Conservation (phyloP, 2,888 invertebrate genomes). For the Dugesia japonica region DNA sequence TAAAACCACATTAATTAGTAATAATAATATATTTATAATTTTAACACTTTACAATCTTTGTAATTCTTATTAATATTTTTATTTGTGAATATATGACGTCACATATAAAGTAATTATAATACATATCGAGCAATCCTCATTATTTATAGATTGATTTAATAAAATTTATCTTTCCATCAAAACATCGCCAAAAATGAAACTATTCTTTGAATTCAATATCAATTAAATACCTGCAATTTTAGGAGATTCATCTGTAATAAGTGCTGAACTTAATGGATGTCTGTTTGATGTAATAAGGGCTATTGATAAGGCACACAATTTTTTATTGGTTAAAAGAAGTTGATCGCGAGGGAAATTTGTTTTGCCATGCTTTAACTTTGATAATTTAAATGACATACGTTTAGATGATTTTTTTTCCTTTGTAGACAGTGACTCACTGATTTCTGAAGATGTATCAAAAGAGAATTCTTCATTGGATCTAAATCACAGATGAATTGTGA, state of each 20-base stretch:
- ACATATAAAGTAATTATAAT: too few species aligned
- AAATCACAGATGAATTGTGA: background rate
- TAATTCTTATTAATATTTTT: too few species aligned
- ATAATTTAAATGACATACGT: background rate
- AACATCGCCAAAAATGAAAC: too few species aligned
- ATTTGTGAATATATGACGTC: too few species aligned
- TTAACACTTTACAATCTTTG: too few species aligned
- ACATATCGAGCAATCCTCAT: too few species aligned
- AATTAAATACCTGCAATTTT: background rate
- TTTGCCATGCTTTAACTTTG: background rate
- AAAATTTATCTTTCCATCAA: too few species aligned
- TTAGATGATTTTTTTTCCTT: background rate
- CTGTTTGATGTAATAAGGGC: background rate
- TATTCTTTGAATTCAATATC: background rate
- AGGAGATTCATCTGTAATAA: background rate
- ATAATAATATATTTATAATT: too few species aligned
- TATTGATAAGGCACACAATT: background rate
- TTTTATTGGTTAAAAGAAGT: background rate
- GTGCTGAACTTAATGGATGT: constrained; percentile 2
- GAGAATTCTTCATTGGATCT: background rate
- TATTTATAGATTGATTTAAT: too few species aligned
- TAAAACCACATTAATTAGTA: too few species aligned
- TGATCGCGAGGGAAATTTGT: background rate
- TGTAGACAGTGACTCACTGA: background rate
- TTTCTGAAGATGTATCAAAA: background rate